These are phyloP conservation scores for Standfussiana lucernea DNA, from an alignment of 2,888 invertebrate species.

Conservation along the genomic window DNA sequence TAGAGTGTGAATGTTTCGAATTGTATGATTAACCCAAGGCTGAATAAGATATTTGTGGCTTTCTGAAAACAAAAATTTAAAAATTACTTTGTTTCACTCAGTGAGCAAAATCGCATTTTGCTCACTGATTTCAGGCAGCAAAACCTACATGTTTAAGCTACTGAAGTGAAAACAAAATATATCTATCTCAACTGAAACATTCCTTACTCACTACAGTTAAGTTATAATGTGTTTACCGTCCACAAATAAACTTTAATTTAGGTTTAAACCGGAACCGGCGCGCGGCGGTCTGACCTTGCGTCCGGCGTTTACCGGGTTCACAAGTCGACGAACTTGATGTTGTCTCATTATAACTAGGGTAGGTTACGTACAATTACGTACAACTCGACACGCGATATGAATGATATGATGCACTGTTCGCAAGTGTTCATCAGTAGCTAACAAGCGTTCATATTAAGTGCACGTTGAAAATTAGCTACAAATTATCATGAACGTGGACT, in stretches of 20 bases:
- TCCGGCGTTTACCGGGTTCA: neutral
- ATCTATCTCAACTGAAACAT: neutral
- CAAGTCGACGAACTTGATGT: conserved; percentile 36
- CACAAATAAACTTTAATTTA: neutral
- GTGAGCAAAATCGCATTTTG: too few relatives aligned
- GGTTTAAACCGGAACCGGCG: neutral
- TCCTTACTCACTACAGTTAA: neutral
- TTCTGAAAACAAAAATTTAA: too few relatives aligned
- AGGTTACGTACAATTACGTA: neutral
- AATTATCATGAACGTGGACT: conserved; percentile 59
- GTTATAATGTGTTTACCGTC: neutral
- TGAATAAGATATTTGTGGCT: too few relatives aligned
- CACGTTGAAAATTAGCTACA: conserved; percentile 17
- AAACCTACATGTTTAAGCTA: too few relatives aligned
- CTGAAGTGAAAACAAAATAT: neutral
- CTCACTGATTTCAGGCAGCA: too few relatives aligned
- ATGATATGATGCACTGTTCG: neutral
- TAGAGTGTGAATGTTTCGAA: too few relatives aligned
- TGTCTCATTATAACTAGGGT: neutral
- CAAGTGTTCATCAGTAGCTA: conserved; percentile 28
- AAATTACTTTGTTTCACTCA: too few relatives aligned
- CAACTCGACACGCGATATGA: neutral
- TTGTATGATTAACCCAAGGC: too few relatives aligned
- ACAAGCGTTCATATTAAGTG: conserved; percentile 12
- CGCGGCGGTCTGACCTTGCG: neutral